A percentile compares a stretch with the other conserved stretches of the same genome.
phyloP scores from a whole-genome alignment of 1,140 invertebrate genomes.

The Dendroctonus valens region DNA sequence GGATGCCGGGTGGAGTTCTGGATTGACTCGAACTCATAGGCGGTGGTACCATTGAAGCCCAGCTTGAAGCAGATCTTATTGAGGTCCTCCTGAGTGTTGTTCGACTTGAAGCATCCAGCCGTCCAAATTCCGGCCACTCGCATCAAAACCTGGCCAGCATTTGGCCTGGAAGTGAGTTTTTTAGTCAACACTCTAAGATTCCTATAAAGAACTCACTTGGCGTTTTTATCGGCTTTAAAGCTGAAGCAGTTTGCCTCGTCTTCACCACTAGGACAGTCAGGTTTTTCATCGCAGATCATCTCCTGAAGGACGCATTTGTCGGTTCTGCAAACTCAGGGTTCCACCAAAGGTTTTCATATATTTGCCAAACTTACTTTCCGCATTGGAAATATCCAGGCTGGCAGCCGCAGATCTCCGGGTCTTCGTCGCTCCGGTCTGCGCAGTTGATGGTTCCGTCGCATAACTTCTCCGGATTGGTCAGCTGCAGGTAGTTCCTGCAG shows the following conservation, averaged over 20 bases:
- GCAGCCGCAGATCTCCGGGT: constrained; percentile 62
- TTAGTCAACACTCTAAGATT: too few relatives aligned
- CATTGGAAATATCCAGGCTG: constrained; percentile 55
- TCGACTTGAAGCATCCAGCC: constrained; percentile 55
- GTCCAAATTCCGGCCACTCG: constrained; percentile 61
- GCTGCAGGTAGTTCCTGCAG: constrained; percentile 65
- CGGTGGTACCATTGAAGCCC: constrained; percentile 42
- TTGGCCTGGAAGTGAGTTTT: constrained; percentile 45
- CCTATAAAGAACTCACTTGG: not conserved
- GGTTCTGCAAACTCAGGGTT: constrained; percentile 40
- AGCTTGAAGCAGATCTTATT: constrained; percentile 51
- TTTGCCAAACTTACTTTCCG: constrained; percentile 47
- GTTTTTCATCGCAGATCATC: constrained; percentile 68
- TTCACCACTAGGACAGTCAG: constrained; percentile 67
- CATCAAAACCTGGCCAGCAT: constrained; percentile 57
- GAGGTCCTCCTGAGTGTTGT: constrained; percentile 46
- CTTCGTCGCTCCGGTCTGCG: constrained; percentile 76
- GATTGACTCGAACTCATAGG: not conserved
- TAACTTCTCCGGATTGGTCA: constrained; percentile 62
- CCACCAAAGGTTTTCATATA: not conserved
- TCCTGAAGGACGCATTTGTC: constrained; percentile 64
- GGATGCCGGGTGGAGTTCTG: not conserved
- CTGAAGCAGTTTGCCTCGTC: constrained; percentile 61
- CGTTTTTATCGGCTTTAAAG: constrained; percentile 10
- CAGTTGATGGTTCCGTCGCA: constrained; percentile 81